phyloP scores from a whole-genome alignment of 2,113 vertebrate species.

The Hippocampus comes region DNA sequence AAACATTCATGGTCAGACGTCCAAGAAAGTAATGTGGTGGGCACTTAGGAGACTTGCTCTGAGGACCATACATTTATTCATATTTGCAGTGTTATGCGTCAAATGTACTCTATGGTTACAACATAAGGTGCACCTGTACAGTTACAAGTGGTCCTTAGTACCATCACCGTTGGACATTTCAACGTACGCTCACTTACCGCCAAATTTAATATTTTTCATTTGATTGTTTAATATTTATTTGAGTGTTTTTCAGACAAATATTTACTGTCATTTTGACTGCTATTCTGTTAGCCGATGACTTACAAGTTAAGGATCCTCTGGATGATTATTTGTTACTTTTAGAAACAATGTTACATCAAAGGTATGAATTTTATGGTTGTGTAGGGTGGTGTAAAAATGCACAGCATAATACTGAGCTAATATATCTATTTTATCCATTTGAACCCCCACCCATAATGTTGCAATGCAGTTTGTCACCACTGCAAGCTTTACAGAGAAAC shows the following conservation, averaged over 20 bases:
- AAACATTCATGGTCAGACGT: neutral
- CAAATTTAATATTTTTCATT: neutral
- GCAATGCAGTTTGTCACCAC: neutral
- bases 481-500: neutral
- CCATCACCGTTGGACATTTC: neutral
- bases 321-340: too few species aligned
- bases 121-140: neutral
- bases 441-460: neutral
- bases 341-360: too few species aligned
- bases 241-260: neutral
- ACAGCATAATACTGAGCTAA: too few species aligned
- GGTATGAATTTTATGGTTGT: too few species aligned
- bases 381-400: too few species aligned
- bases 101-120: neutral
- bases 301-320: neutral
- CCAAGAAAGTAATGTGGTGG: neutral
- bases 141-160: neutral
- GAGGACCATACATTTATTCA: conserved; percentile 1
- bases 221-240: neutral
- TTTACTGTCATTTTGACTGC: neutral
- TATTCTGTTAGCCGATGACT: neutral
- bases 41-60: neutral
- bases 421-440: too few species aligned
- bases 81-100: conserved; percentile 8
- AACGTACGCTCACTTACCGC: neutral